phyloP scores from a whole-genome alignment of 2,888 invertebrate species.

The Entomobrya multifasciata region DNA sequence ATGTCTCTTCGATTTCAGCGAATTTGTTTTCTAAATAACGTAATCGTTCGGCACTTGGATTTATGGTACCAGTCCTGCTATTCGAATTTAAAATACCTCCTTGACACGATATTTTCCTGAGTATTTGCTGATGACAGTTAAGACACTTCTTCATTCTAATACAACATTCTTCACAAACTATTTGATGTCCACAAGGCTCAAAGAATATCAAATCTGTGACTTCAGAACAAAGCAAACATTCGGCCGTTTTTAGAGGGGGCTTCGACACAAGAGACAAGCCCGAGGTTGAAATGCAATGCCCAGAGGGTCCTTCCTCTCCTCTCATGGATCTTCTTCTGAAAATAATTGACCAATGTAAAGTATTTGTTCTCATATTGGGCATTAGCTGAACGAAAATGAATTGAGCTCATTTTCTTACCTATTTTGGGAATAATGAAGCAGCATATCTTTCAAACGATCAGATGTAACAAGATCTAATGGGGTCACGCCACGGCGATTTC shows the following conservation, averaged over 20 bases:
- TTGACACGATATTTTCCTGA: slow-evolving; percentile 80
- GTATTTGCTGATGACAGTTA: slow-evolving; percentile 85
- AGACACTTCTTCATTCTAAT: slow-evolving; percentile 90
- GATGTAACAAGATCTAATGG: slow-evolving; percentile 76
- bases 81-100: slow-evolving; percentile 69
- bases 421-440: slow-evolving; percentile 76
- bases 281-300: slow-evolving; percentile 16
- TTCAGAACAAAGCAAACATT: slow-evolving; percentile 89
- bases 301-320: slow-evolving; percentile 41
- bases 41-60: slow-evolving; percentile 86
- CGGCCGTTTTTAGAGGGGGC: slow-evolving; percentile 80
- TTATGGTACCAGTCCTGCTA: slow-evolving; percentile 77
- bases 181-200: slow-evolving; percentile 88
- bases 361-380: too few relatives aligned
- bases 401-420: slow-evolving; percentile 63
- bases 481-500: slow-evolving; percentile 76
- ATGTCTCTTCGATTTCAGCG: slow-evolving; percentile 92
- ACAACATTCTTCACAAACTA: slow-evolving; percentile 89
- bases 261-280: slow-evolving; percentile 11
- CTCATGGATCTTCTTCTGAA: slow-evolving; percentile 49
- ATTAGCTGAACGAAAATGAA: not conserved
- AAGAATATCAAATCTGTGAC: slow-evolving; percentile 85
- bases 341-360: slow-evolving; percentile 1
- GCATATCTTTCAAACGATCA: slow-evolving; percentile 77
- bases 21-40: slow-evolving; percentile 89